These are phyloP conservation scores for Amitus sp. DNA, from an alignment of 2,888 invertebrate genomes.

Conservation along the genomic window DNA sequence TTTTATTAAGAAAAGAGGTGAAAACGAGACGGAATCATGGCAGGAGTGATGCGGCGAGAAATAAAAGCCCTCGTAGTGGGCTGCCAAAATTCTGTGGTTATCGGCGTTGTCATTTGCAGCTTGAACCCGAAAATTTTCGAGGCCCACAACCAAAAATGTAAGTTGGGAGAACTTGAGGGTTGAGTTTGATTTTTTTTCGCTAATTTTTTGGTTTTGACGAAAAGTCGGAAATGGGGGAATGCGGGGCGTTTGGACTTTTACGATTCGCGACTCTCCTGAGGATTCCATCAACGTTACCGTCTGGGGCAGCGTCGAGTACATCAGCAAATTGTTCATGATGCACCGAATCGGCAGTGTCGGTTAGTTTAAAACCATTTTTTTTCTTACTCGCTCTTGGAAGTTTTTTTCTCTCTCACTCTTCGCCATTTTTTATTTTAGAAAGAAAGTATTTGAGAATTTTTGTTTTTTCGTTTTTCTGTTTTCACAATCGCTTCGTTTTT, in stretches of 20 bases:
- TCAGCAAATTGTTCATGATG: constrained; percentile 71
- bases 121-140: constrained; percentile 55
- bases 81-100: constrained; percentile 56
- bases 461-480: neutral
- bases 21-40: constrained; percentile 46
- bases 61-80: constrained; percentile 52
- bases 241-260: constrained; percentile 81
- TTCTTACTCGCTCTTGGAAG: too few relatives aligned
- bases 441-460: neutral
- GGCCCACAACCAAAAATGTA: constrained; percentile 50
- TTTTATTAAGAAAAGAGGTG: neutral
- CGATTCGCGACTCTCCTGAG: constrained; percentile 76
- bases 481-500: too few relatives aligned
- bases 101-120: constrained; percentile 58
- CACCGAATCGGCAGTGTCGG: constrained; percentile 79
- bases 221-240: constrained; percentile 40
- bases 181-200: neutral
- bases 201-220: neutral
- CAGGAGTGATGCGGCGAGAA: constrained; percentile 52
- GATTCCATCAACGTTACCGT: constrained; percentile 80
- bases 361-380: constrained; percentile 56
- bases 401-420: too few relatives aligned
- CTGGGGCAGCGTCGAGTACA: constrained; percentile 77
- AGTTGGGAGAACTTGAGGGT: constrained; percentile 16
- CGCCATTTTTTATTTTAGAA: too few relatives aligned